Conservation (phyloP, 2,888 invertebrate genomes). For the Mycogona germanica region DNA sequence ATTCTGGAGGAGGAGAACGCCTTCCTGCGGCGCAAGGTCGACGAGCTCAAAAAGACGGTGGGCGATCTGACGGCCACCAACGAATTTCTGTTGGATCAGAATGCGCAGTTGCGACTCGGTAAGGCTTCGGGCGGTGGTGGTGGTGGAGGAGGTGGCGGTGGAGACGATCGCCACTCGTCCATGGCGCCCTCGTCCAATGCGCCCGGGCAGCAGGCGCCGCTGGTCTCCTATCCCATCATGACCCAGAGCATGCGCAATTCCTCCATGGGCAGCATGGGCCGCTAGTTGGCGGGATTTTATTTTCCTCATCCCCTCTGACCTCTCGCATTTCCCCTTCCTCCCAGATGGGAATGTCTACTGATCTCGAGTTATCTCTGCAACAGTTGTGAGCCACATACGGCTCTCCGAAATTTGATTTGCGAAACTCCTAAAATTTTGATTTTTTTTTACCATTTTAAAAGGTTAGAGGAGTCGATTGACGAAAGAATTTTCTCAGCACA, state of each 20-base stretch:
- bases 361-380: too few species aligned
- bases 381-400: too few species aligned
- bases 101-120: slow-evolving; percentile 53
- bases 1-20: slow-evolving; percentile 50
- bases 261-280: too few species aligned
- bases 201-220: slow-evolving; percentile 39
- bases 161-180: neutral
- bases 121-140: slow-evolving; percentile 39
- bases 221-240: slow-evolving; percentile 54
- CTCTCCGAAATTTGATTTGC: too few species aligned
- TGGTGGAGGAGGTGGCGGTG: slow-evolving; percentile 23
- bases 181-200: slow-evolving; percentile 28
- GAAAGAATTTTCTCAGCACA: too few species aligned
- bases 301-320: too few species aligned
- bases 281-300: too few species aligned
- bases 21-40: slow-evolving; percentile 50
- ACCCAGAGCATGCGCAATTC: slow-evolving; percentile 41
- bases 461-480: too few species aligned
- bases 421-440: too few species aligned
- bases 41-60: slow-evolving; percentile 55
- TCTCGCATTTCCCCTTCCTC: too few species aligned
- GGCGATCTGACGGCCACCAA: slow-evolving; percentile 60
- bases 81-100: slow-evolving; percentile 63
- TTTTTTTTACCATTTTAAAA: too few species aligned
- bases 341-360: too few species aligned